Evolutionary conservation across 1,140 invertebrate genomes (phyloP).

Genomic region (Babylonia areolata): DNA sequence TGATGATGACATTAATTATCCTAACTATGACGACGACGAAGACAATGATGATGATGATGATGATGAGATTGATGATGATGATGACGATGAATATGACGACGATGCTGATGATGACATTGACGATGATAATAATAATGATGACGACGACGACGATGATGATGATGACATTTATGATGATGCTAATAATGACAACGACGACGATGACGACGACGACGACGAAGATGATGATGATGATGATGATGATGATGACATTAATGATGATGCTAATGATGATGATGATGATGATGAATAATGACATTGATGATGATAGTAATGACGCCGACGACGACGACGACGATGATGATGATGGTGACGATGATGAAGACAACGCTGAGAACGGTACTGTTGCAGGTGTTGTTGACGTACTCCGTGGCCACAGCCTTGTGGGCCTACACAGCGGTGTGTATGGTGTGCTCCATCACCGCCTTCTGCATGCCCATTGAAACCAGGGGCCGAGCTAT

Average conservation of each 20-base stretch:
- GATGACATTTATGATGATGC: background rate
- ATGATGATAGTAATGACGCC: background rate
- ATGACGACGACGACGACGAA: background rate
- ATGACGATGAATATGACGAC: background rate
- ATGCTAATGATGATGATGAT: background rate
- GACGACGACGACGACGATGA: background rate
- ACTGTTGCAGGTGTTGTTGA: conserved; percentile 55
- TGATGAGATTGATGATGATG: background rate
- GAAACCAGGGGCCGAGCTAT: conserved; percentile 61
- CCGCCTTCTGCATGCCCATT: conserved; percentile 55
- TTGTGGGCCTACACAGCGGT: conserved; percentile 61
- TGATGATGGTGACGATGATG: background rate
- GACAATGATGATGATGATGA: background rate
- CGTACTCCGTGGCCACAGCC: conserved; percentile 51
- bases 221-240: background rate
- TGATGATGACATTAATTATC: background rate
- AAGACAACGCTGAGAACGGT: background rate
- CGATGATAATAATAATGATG: background rate
- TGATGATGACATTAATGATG: background rate
- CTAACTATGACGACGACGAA: background rate
- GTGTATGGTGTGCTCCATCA: conserved; percentile 47
- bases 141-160: background rate
- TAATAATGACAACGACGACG: background rate
- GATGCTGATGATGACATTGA: background rate
- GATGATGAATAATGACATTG: too few relatives aligned